phyloP scores from a whole-genome alignment of 2,113 vertebrate genomes.

The Cyphotilapia sp. region DNA sequence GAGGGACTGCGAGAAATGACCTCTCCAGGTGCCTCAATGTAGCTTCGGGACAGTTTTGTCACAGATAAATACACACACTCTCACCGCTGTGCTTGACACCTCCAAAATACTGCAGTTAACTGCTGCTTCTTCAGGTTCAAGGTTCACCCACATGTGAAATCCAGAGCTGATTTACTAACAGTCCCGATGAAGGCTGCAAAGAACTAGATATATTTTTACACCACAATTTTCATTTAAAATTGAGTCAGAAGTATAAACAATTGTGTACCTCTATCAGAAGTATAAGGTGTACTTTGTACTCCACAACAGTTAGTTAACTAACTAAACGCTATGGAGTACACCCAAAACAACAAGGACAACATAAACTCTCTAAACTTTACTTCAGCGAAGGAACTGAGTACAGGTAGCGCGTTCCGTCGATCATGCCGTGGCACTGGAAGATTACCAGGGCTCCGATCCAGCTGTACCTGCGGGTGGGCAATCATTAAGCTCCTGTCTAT shows the following conservation, averaged over 20 bases:
- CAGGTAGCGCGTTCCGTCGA: fast-evolving
- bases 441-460: not conserved
- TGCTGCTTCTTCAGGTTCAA: not conserved
- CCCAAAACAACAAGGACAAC: not conserved
- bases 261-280: not conserved
- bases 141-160: not conserved
- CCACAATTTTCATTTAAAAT: not conserved
- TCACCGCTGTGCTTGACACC: not conserved
- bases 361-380: not conserved
- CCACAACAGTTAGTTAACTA: not conserved
- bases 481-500: not conserved
- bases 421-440: not conserved
- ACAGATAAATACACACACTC: not conserved
- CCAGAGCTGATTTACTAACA: not conserved
- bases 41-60: not conserved
- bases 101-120: not conserved
- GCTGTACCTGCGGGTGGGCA: not conserved
- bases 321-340: not conserved
- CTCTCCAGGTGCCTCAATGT: not conserved
- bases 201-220: not conserved
- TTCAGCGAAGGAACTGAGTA: not conserved
- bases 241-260: not conserved
- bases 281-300: not conserved
- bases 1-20: conserved; percentile 16
- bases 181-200: not conserved